Percentiles rank a stretch among this genome's conserved stretches.
Conservation (phyloP, 1,140 invertebrate species). For the Dufourea novaeangliae region DNA sequence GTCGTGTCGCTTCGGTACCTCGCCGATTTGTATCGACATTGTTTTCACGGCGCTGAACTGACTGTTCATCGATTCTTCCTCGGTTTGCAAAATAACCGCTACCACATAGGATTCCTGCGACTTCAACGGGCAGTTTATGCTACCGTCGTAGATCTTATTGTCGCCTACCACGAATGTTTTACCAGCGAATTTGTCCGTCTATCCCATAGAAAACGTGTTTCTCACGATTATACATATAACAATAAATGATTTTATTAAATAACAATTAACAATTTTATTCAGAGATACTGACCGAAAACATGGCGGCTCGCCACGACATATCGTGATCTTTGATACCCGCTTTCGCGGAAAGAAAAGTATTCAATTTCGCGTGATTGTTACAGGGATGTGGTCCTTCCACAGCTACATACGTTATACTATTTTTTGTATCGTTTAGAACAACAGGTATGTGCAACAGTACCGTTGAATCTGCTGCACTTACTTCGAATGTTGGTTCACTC, state of each 20-base stretch:
- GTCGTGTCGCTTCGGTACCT: background rate
- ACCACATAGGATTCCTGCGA: conserved; percentile 52
- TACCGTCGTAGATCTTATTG: conserved; percentile 28
- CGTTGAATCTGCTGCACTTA: conserved; percentile 21
- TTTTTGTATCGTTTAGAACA: conserved; percentile 52
- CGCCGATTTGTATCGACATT: conserved; percentile 20
- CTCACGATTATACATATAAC: too few relatives aligned
- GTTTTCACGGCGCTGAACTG: conserved; percentile 24
- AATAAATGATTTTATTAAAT: too few relatives aligned
- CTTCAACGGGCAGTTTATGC: conserved; percentile 62
- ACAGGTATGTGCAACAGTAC: conserved; percentile 60
- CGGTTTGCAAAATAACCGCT: conserved; percentile 35
- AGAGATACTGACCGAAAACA: conserved; percentile 40
- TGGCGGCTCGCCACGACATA: conserved; percentile 55
- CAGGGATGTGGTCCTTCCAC: conserved; percentile 59
- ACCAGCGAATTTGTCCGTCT: conserved; percentile 23
- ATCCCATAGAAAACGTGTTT: background rate
- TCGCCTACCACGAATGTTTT: conserved; percentile 60
- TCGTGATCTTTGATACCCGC: conserved; percentile 36
- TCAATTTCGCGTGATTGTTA: conserved; percentile 15
- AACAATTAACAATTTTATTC: background rate
- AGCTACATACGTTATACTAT: conserved; percentile 47
- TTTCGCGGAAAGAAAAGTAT: background rate
- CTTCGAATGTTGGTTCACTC: background rate
- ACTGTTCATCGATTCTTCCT: conserved; percentile 6